Evolutionary conservation across 2,888 invertebrate genomes (phyloP), one percentile per base, ranked within the genome.

Genomic region (Drosophila demipolita): DNA sequence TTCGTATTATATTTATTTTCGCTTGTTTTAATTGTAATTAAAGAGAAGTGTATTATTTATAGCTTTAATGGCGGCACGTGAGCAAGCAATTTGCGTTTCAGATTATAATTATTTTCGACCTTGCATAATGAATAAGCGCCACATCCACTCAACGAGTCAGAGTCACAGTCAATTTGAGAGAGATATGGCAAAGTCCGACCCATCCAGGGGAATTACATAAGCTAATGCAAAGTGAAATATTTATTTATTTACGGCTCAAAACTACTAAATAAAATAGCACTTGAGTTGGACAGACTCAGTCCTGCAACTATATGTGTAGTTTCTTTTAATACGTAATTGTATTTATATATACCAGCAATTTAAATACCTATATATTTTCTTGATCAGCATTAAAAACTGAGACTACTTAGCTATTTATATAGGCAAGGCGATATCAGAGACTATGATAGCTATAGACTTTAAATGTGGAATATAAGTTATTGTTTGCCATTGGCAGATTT

Each of bases 61-160:
- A 79, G 69, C 61, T 52, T 73, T 52, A 55, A 64, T 62, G 53
- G 26, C 26, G 49, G 78, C 80, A 78, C 75, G 78, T 78, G 78
- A 78, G 26, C 52, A 48, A 52, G 33, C 48, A 60, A 82, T 74
- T 78, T 83, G 66, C 88, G 85, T 68, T 66, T 82, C 29, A 78
- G 85, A 72, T 82, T 77, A 72, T 57, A 55, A 36, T 38, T 40
- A 29, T 60, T 65, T 48, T 64, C 48, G 38, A 53, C 58, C 42
- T 62, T 61, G 52, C 60, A 38, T 73, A 61, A 70, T 60, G 48
- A 48, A 55, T 65, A 65, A 49, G 62, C 73, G 73, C 67, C 78
- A 67, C 35, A 62, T 38, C 36, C 45, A 67, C 42, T 38, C n/a
- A 6, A 38, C 36, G 36, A 54, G 17, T 45, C 45, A 45, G 15